phyloP scores from a whole-genome alignment of 2,113 vertebrate genomes.

The Lipotes vexillifer region DNA sequence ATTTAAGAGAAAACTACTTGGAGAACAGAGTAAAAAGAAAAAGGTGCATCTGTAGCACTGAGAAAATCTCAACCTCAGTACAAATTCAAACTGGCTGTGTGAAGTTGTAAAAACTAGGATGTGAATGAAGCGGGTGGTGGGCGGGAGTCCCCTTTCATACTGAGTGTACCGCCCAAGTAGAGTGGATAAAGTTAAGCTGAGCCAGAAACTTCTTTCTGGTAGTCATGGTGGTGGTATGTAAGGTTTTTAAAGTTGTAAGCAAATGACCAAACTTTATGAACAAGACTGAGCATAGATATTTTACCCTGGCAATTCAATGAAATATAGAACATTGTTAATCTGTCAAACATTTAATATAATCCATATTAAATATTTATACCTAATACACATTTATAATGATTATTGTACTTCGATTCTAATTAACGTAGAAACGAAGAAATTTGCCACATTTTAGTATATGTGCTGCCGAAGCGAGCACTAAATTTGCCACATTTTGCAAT shows the following conservation, averaged over 20 bases:
- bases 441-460: neutral
- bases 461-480: neutral
- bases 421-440: neutral
- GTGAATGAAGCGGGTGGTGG: neutral
- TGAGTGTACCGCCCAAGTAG: rapidly evolving
- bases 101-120: too few species aligned
- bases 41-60: neutral
- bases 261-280: neutral
- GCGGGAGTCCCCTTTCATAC: neutral
- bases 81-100: neutral
- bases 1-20: neutral
- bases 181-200: neutral
- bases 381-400: neutral
- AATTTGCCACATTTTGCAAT: neutral
- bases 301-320: neutral
- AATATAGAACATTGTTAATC: neutral
- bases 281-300: neutral
- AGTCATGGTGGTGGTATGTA: neutral
- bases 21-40: neutral
- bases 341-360: neutral
- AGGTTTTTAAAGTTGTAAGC: neutral
- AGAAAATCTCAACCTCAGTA: neutral
- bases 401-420: neutral
- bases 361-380: neutral
- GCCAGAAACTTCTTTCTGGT: neutral